Evolutionary conservation across 2,797 vertebrate genomes (phyloP).

Genomic region (Spheniscus humboldti): DNA sequence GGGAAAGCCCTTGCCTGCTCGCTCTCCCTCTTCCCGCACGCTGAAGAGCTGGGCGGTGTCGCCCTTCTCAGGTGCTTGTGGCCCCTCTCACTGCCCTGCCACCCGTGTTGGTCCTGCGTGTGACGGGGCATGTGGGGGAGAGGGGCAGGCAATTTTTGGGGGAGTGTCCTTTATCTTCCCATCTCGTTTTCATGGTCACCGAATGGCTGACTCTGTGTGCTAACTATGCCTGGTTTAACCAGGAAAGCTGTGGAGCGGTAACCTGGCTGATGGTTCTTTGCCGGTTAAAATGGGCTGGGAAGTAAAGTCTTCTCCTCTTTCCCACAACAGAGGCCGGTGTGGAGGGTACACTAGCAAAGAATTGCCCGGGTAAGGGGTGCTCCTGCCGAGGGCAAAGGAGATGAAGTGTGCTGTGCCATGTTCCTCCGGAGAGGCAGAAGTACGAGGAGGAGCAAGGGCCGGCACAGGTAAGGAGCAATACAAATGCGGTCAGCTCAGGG

Average conservation of each 20-base stretch:
- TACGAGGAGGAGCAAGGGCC: not conserved
- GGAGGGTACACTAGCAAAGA: not conserved
- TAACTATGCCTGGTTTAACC: not conserved
- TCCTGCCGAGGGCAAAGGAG: not conserved
- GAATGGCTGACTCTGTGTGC: not conserved
- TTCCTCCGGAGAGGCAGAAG: not conserved
- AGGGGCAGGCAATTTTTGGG: not conserved
- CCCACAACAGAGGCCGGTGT: accelerated
- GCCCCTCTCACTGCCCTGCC: not conserved
- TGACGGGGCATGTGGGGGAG: not conserved
- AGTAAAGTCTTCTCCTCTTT: not conserved
- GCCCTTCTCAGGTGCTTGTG: not conserved
- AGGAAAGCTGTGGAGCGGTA: not conserved
- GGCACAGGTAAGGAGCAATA: not conserved
- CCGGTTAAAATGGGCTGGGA: not conserved
- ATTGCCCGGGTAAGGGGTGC: not conserved
- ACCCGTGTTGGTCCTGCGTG: not conserved
- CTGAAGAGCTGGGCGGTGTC: no score
- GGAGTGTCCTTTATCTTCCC: not conserved
- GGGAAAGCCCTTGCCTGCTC: no score
- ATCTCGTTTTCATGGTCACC: not conserved
- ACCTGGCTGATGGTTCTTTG: not conserved
- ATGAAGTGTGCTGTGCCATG: not conserved
- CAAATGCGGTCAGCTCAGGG: not conserved
- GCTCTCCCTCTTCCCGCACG: accelerated